Base-by-base conservation (phyloP, 2,888 invertebrate species). In the Dorcus hopei region DNA sequence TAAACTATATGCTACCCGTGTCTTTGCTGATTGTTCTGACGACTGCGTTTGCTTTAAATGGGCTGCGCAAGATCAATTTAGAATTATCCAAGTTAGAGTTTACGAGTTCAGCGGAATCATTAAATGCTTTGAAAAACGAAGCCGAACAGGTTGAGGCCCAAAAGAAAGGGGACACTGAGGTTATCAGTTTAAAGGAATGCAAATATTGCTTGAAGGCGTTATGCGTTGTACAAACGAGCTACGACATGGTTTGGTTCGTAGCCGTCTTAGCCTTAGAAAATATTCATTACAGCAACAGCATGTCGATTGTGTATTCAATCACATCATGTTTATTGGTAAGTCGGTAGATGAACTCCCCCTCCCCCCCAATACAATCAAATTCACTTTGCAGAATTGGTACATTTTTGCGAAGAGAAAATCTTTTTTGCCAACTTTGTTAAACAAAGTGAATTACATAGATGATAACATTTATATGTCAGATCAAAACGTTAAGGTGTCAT, bases 1-100 rank as follows among this genome's bases (percentile, higher is more conserved):
- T 89, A 72, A 88, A 89, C 45, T 90, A 88, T 73, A 88, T 90
- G 84, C 81, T 87, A 14, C 90, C 90, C 9, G 85, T 87, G 1
- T 87, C 87, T 72, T 77, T 85, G 19, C 77, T 89, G 38, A 88
- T 90, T 51, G 76, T 88, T 49, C 82, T 86, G 60, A 87, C 87
- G 63, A 85, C 85, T 0, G 78, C 81, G 2, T 82, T 84, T 7
- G 81, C 85, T n/a, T 80, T 87, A 62, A 78, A 84, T 52, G 84
- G 86, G 7, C 77, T 79, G 56, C 66, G 77, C 40, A 77, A 76
- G 69, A 76, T 79, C 52, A 79, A 79, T 66, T 68, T 77, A 64
- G 78, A 79, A 65, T 65, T 79, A n/a, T 73, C 59, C 58, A 80
- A 73, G 68, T 67, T 74, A 53, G 79, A 77, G 66, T 71, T 74